Evolutionary conservation across 1,140 invertebrate species (phyloP).

Genomic region (Zelostemma sp.): DNA sequence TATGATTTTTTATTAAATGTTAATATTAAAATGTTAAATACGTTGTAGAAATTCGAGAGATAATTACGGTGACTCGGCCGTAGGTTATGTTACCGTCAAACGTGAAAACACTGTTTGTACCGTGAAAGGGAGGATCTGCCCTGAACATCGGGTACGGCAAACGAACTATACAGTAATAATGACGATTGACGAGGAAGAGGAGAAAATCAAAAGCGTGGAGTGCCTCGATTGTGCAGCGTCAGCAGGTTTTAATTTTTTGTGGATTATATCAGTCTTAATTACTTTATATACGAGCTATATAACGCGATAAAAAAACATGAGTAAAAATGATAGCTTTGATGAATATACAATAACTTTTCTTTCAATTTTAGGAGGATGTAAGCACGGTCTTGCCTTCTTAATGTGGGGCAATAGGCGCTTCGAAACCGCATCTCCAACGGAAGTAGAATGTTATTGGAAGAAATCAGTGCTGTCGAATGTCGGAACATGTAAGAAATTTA

Average conservation of each 20-base stretch:
- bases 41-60: no score
- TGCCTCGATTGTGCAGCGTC: slow-evolving; percentile 15
- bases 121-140: slow-evolving; percentile 42
- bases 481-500: slow-evolving; percentile 36
- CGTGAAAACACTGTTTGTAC: slow-evolving; percentile 37
- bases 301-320: not conserved
- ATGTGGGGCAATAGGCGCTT: slow-evolving; percentile 50
- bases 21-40: no score
- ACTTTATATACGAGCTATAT: no score
- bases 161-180: slow-evolving; percentile 19
- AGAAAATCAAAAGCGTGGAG: no score
- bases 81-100: slow-evolving; percentile 49
- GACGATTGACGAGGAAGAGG: no score
- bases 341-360: not conserved
- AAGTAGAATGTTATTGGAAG: slow-evolving; percentile 54
- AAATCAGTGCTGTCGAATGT: slow-evolving; percentile 40
- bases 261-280: no score
- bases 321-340: not conserved
- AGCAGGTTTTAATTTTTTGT: not conserved
- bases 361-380: slow-evolving; percentile 40
- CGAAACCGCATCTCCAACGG: slow-evolving; percentile 50
- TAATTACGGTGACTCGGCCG: slow-evolving; percentile 47
- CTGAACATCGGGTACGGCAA: slow-evolving; percentile 43
- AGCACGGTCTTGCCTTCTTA: slow-evolving; percentile 39
- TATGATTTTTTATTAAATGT: no score